These are phyloP conservation scores for Zaprionus vittiger DNA, from an alignment of 1,140 invertebrate genomes.

Conservation along the genomic window DNA sequence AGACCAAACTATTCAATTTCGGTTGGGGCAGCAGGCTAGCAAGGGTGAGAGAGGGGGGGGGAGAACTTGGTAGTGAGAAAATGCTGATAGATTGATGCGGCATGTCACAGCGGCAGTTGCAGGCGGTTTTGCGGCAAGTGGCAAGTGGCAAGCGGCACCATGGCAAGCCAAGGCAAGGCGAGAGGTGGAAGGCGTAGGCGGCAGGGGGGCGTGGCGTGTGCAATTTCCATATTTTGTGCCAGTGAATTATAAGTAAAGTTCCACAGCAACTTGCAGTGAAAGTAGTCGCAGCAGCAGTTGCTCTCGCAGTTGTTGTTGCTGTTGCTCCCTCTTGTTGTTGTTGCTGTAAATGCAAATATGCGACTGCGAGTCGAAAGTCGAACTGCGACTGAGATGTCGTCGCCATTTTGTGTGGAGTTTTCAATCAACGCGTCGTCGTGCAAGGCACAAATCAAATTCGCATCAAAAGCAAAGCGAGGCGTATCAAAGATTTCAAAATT, in stretches of 20 bases:
- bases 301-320: not conserved
- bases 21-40: not conserved
- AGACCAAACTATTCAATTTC: constrained; percentile 79
- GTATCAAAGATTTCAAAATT: not conserved
- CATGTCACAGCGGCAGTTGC: constrained; percentile 63
- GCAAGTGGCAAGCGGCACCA: constrained; percentile 28
- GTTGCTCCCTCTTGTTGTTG: not conserved
- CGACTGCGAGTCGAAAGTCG: constrained; percentile 1
- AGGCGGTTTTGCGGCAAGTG: constrained; percentile 3
- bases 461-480: constrained; percentile 30
- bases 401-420: constrained; percentile 13
- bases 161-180: not conserved
- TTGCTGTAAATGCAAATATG: constrained; percentile 28
- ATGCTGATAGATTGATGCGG: constrained; percentile 80
- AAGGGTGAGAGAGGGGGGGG: not conserved
- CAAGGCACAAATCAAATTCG: constrained; percentile 47
- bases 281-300: constrained; percentile 23
- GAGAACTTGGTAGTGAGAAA: constrained; percentile 38
- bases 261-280: constrained; percentile 25
- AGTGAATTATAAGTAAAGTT: constrained; percentile 52
- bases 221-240: constrained; percentile 75
- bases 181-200: not conserved
- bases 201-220: constrained; percentile 30
- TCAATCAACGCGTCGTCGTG: constrained; percentile 33
- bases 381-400: not conserved